phyloP scores from a whole-genome alignment of 2,113 vertebrate species.

The Butorides virescens region DNA sequence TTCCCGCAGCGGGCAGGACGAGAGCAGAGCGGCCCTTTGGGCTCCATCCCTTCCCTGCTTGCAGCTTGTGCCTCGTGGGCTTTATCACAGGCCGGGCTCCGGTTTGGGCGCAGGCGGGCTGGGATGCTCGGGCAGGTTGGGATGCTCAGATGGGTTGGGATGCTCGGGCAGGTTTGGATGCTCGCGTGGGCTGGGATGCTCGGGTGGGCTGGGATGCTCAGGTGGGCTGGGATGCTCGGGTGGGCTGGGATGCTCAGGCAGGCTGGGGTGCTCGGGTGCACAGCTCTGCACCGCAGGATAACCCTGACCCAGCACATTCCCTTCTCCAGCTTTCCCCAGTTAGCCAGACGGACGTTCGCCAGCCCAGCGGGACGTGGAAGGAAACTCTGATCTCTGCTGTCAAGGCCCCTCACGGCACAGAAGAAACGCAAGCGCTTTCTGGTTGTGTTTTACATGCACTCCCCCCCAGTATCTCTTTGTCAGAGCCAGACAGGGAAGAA shows the following conservation, averaged over 20 bases:
- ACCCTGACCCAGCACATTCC: accelerated
- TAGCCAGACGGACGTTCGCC: not conserved
- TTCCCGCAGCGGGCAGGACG: not conserved
- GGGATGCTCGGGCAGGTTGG: not conserved
- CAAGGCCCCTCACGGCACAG: not conserved
- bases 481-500: not conserved
- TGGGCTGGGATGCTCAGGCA: too few species aligned
- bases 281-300: accelerated
- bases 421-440: not conserved
- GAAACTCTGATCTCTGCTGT: not conserved
- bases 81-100: not conserved
- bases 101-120: not conserved
- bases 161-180: not conserved
- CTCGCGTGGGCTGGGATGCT: not conserved
- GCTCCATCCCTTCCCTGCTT: not conserved
- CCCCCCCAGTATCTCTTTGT: not conserved
- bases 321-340: not conserved
- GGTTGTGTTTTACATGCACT: not conserved
- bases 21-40: not conserved
- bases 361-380: not conserved
- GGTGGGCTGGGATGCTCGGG: not conserved
- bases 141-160: not conserved
- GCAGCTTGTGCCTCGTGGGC: not conserved
- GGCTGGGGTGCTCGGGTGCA: not conserved
- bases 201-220: too few species aligned